Evolutionary conservation across 2,113 vertebrate species (phyloP).

Genomic region (Saimiri boliviensis): DNA sequence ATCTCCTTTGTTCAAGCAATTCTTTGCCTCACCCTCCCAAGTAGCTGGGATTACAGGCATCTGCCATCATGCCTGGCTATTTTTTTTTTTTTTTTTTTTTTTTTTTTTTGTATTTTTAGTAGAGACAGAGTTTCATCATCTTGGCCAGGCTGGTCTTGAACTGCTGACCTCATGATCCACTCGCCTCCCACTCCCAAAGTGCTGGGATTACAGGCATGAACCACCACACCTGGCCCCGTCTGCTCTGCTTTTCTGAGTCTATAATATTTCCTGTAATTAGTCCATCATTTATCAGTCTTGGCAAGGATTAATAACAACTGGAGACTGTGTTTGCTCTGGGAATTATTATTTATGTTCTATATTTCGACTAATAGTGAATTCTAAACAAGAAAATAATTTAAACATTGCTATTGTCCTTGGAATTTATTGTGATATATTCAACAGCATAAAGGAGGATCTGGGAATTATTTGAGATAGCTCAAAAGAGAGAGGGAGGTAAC

Average conservation of each 20-base stretch:
- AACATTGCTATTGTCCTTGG: neutral
- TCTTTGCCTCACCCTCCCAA: too few relatives aligned
- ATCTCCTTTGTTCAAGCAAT: too few relatives aligned
- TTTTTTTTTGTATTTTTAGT: too few relatives aligned
- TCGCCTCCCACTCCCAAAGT: too few relatives aligned
- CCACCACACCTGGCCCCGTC: accelerated
- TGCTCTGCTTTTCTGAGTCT: neutral
- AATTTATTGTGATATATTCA: neutral
- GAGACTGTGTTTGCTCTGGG: neutral
- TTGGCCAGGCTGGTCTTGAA: too few relatives aligned
- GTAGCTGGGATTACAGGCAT: too few relatives aligned
- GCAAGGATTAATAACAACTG: neutral
- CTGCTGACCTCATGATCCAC: too few relatives aligned
- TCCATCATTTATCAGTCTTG: neutral
- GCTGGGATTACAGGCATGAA: too few relatives aligned
- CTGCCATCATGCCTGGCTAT: too few relatives aligned
- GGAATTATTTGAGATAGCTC: neutral
- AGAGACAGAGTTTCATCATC: too few relatives aligned
- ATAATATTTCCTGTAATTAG: neutral
- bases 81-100: too few relatives aligned
- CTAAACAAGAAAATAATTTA: neutral
- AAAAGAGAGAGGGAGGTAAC: neutral
- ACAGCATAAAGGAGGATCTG: neutral
- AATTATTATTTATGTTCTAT: neutral
- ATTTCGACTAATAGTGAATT: neutral